Evolutionary conservation across 2,113 vertebrate genomes (phyloP), one percentile per base, ranked within the genome.

Genomic region (Lichenostomus cassidix): DNA sequence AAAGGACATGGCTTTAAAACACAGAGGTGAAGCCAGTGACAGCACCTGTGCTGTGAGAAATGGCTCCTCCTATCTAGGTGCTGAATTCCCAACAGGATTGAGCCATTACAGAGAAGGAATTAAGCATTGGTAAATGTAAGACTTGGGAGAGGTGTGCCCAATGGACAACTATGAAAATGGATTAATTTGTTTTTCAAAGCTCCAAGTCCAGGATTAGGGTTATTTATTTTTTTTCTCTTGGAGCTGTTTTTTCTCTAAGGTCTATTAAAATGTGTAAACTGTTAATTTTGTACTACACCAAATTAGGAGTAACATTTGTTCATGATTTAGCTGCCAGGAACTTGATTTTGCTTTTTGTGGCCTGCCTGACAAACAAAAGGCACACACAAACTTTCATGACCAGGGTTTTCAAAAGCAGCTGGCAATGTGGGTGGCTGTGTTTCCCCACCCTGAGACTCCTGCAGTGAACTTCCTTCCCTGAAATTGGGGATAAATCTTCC

Each of bases 1-100:
- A 80, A 90, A 77, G 33, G 7, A 9, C 29, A 5, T 58, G 53
- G 55, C 15, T 59, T 86, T 70, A 70, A 89, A 83, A 56, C 24
- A 31, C 0, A 22, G 77, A 63, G 33, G 16, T 53, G 58, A 82
- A 79, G 52, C 17, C 77, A 59, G 35, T 0, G 2, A 23, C 15
- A 15, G 8, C 3, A 2, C 47, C 1, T 78, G 39, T 27, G 56
- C 47, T 41, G 22, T 1, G 9, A 65, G 60, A 78, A 29, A 37
- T 10, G 6, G 9, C 33, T 73, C 9, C 59, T 92, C 49, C 60
- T 19, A 2, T 20, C 17, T 37, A 49, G 16, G 55, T 74, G 42
- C 39, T 0, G 0, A 79, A 80, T 62, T 88, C 23, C 21, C 0
- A 0, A 44, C 71, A 67, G 29, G 33, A 59, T 2, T 1, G 5